A percentile compares a stretch with the other conserved stretches of the same genome.
Conservation (phyloP, 2,797 vertebrate genomes). For the Lophotriccus pileatus region DNA sequence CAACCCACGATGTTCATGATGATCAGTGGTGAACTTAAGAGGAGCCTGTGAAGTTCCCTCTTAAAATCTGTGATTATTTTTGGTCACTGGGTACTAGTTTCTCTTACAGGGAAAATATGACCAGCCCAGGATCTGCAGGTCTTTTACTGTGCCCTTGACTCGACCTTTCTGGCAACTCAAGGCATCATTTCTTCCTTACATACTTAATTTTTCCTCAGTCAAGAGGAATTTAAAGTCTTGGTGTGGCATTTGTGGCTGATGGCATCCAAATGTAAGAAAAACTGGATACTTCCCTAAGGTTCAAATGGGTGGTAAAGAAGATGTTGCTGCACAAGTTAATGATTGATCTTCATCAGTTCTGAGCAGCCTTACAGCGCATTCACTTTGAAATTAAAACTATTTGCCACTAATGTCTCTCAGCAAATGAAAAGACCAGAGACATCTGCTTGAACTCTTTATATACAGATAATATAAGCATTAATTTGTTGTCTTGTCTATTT, state of each 20-base stretch:
- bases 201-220: neutral
- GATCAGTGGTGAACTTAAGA: neutral
- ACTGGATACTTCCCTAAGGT: conserved; percentile 41
- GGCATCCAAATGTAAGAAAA: conserved; percentile 39
- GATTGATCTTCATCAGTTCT: conserved; percentile 67
- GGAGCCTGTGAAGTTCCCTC: neutral
- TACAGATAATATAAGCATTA: conserved; percentile 59
- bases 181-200: neutral
- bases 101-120: neutral
- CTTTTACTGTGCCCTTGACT: neutral
- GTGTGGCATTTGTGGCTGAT: neutral
- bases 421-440: conserved; percentile 50
- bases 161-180: neutral
- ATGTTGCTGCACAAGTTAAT: conserved; percentile 41
- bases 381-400: conserved; percentile 72
- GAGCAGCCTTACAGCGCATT: conserved; percentile 66
- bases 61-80: neutral
- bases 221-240: neutral
- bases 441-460: conserved; percentile 57
- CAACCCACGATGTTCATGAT: neutral
- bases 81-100: neutral
- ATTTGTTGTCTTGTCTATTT: neutral
- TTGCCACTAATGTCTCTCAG: conserved; percentile 43
- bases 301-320: conserved; percentile 58
- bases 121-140: neutral